Conservation (phyloP, 2,888 invertebrate genomes). For the Stenodema calcarata region DNA sequence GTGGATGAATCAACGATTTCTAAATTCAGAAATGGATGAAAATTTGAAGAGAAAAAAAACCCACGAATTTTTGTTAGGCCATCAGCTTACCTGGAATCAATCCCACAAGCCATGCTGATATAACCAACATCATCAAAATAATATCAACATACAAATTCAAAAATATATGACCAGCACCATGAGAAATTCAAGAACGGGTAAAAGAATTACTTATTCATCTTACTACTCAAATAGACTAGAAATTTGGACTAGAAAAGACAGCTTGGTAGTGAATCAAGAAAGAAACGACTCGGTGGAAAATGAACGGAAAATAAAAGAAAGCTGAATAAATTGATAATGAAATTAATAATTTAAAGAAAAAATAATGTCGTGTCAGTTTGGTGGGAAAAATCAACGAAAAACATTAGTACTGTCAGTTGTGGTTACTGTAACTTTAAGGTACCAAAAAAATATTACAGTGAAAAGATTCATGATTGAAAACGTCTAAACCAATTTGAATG, state of each 20-base stretch:
- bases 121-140: conserved; percentile 42
- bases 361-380: background rate
- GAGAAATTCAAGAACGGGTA: background rate
- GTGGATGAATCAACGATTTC: background rate
- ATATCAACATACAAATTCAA: conserved; percentile 36
- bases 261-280: background rate
- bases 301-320: background rate
- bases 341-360: background rate
- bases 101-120: conserved; percentile 52
- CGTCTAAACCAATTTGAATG: no score
- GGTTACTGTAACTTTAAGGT: no score
- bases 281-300: background rate
- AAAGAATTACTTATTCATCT: background rate
- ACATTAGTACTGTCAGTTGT: background rate
- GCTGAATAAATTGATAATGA: background rate
- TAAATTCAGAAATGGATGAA: background rate
- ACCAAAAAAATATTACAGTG: no score
- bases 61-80: conserved; percentile 5
- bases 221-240: no score
- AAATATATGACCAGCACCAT: background rate
- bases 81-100: conserved; percentile 52
- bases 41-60: background rate
- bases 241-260: no score
- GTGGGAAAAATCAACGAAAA: background rate
- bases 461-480: no score